Evolutionary conservation across 92 coral and sea anemone genomes (phyloP), one percentile per base, ranked within the genome.

Genomic region (Bergia sp.): DNA sequence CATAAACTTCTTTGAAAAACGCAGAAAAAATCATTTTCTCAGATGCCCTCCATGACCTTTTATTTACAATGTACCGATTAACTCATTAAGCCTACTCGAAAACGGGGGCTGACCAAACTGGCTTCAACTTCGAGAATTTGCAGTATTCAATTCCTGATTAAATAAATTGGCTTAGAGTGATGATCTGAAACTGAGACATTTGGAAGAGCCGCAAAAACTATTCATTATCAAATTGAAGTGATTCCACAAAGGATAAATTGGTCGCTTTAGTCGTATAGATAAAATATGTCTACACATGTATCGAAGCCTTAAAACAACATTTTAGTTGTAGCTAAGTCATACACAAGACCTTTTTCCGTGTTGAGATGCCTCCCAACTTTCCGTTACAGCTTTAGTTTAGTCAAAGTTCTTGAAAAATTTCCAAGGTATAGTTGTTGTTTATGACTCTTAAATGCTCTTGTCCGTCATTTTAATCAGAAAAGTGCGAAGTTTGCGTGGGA

Each of bases 121-220:
- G 65, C 55, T 79, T 49, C 38, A 79, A 45, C 18, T 42, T 79
- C 37, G 57, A 44, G 73, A 65, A 82, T 66, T 65, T 42, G n/a
- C 76, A 82, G 58, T 29, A 64, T 82, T 82, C 38, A 40, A 36
- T 45, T 20, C 37, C 74, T 40, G 50, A 64, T 65, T 65, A 40
- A 44, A 64, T 82, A 66, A 82, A 82, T 82, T 82, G 86, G 86
- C 86, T 82, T 82, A 82, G 1, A 10, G 16, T 53, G 58, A 61
- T 61, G 86, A 66, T 11, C 58, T 82, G 75, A 82, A 82, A 82
- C 76, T 69, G 41, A 82, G 49, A 82, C 6, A 44, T 36, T 66
- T 44, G 16, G 37, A 82, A 29, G 20, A 65, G 73, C 53, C 76
- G 75, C 49, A 82, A 41, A 66, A 82, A 39, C 29, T 21, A 20